Evolutionary conservation across 2,113 vertebrate genomes (phyloP), one percentile per base, ranked within the genome.

Genomic region (Ornithorhynchus anatinus): DNA sequence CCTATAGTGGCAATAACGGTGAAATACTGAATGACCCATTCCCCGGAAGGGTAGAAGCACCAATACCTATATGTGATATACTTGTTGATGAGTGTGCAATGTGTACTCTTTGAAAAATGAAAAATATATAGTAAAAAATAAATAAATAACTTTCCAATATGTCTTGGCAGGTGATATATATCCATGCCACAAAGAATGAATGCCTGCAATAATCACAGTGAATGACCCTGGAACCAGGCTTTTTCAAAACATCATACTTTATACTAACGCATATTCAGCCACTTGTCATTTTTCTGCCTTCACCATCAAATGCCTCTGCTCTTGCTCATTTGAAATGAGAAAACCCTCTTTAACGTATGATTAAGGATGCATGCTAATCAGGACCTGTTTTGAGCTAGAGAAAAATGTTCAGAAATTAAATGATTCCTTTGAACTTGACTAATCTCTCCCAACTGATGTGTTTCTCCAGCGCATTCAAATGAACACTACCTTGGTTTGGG

Each of bases 321-420:
- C 79, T 84, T 89, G 56, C 63, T 85, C 77, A 67, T 60, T 45
- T 71, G 75, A 66, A 91, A 89, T 79, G 74, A 89, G 50, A 53
- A n/a, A 3, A 42, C 59, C 52, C 12, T 54, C 72, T 82, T 85
- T 75, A 66, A 66, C 73, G 76, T 81, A 82, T 85, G 74, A 89
- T 86, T 89, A 83, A 91, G 87, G 61, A 54, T 56, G 56, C 32
- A 60, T 88, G 82, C 80, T 90, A 89, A 88, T 89, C 68, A 84
- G 33, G 61, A 69, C 16, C 35, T 44, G 57, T 57, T 65, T 86
- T 10, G 39, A 72, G 8, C 50, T 59, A 70, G 72, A 58, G 50
- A 79, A 83, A 70, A 70, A 73, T 53, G 70, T 33, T 20, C 51
- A 77, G 66, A 82, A 80, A 88, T 79, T 67, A 84, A 88, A 89